These are phyloP conservation scores for Podiceps cristatus DNA, from an alignment of 2,113 vertebrate genomes.

Conservation along the genomic window DNA sequence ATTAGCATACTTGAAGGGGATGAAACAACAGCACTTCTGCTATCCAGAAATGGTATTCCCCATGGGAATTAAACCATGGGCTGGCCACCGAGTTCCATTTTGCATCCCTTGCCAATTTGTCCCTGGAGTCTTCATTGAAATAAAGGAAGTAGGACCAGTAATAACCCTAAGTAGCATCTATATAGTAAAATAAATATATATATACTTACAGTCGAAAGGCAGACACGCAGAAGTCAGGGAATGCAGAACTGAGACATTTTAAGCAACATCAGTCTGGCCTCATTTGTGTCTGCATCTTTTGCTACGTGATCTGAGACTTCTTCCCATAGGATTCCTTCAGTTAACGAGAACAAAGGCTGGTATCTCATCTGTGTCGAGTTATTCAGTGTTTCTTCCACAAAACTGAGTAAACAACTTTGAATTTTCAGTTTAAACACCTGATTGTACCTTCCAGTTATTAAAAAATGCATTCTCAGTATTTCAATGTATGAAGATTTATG, in stretches of 20 bases:
- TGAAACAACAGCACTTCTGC: background rate
- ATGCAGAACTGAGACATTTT: background rate
- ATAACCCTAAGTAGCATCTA: background rate
- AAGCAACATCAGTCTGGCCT: background rate
- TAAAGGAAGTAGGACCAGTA: background rate
- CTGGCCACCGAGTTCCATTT: background rate
- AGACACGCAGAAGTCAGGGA: background rate
- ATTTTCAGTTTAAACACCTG: background rate
- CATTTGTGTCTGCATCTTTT: background rate
- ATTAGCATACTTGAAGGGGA: background rate
- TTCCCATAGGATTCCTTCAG: background rate
- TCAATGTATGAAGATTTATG: background rate
- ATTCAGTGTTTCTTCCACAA: background rate
- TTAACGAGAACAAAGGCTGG: background rate
- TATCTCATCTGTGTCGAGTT: background rate
- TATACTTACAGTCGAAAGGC: background rate
- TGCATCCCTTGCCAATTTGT: background rate
- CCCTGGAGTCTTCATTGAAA: background rate
- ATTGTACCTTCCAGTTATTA: background rate
- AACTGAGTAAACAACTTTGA: background rate
- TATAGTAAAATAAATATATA: background rate
- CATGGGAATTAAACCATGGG: background rate
- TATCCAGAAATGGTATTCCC: background rate
- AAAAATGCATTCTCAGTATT: background rate
- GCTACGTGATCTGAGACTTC: background rate